phyloP scores from a whole-genome alignment of 2,113 vertebrate genomes.

The Dromiciops gliroides region DNA sequence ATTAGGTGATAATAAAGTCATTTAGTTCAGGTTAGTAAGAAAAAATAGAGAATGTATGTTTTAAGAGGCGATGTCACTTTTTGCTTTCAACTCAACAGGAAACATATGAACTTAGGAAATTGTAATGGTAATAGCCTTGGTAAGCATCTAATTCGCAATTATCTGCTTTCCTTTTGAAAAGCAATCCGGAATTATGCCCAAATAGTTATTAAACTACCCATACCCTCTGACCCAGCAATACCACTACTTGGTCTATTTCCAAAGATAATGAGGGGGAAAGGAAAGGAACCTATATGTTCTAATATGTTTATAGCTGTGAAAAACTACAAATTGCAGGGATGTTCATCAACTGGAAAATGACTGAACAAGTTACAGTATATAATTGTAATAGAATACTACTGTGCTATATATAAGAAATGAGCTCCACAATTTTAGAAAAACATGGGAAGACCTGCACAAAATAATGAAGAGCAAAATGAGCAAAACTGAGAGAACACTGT shows the following conservation, averaged over 20 bases:
- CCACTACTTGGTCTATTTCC: not conserved
- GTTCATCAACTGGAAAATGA: not conserved
- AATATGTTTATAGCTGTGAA: not conserved
- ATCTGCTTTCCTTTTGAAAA: not conserved
- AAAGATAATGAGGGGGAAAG: not conserved
- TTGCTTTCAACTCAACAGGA: not conserved
- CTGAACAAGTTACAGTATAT: not conserved
- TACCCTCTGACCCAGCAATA: not conserved
- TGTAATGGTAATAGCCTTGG: not conserved
- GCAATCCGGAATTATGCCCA: not conserved
- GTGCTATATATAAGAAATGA: not conserved
- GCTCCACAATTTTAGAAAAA: not conserved
- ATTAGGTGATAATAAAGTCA: not conserved
- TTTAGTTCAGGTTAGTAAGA: not conserved
- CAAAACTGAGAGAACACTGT: not conserved
- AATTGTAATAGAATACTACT: not conserved
- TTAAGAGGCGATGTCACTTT: not conserved
- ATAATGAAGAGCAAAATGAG: not conserved
- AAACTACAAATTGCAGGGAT: not conserved
- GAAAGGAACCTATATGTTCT: not conserved
- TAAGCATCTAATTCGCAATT: not conserved
- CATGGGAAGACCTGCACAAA: not conserved
- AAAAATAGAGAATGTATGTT: not conserved
- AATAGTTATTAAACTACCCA: not conserved
- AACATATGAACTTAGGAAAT: not conserved